Evolutionary conservation across 1,140 invertebrate species (phyloP).

Genomic region (Hycleus phaleratus): DNA sequence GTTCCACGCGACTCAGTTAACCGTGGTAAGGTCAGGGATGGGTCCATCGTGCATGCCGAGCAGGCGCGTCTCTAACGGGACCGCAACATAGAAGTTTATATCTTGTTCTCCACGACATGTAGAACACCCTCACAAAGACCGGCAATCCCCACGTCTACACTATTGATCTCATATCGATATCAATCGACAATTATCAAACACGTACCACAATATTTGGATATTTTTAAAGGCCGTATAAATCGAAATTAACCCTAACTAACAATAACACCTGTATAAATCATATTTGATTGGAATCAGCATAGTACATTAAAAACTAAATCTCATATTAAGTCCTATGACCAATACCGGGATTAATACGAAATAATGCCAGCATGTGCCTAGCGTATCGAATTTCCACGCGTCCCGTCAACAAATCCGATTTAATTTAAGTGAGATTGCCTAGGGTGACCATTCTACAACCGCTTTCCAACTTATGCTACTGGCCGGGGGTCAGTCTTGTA

Average conservation of each 20-base stretch:
- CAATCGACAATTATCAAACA: background rate
- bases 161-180: slow-evolving; percentile 3
- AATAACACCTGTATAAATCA: slow-evolving; percentile 21
- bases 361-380: slow-evolving; percentile 21
- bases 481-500: background rate
- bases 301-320: slow-evolving; percentile 41
- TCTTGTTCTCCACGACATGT: slow-evolving; percentile 5
- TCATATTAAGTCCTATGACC: slow-evolving; percentile 35
- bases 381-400: slow-evolving; percentile 25
- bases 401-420: slow-evolving; percentile 30
- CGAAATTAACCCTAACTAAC: too few relatives aligned
- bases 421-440: slow-evolving; percentile 33
- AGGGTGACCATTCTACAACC: slow-evolving; percentile 17
- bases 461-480: too few relatives aligned
- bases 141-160: background rate
- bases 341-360: slow-evolving; percentile 36
- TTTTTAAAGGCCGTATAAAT: too few relatives aligned
- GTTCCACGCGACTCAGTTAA: slow-evolving; percentile 15
- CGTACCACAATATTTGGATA: background rate
- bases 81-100: slow-evolving; percentile 12
- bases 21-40: slow-evolving; percentile 19
- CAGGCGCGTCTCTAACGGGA: slow-evolving; percentile 19
- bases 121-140: slow-evolving; percentile 2
- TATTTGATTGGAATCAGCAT: slow-evolving; percentile 36
- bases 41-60: slow-evolving; percentile 19